These are phyloP conservation scores for Ryuthela nishihirai DNA, from an alignment of 2,888 invertebrate species.

Conservation along the genomic window DNA sequence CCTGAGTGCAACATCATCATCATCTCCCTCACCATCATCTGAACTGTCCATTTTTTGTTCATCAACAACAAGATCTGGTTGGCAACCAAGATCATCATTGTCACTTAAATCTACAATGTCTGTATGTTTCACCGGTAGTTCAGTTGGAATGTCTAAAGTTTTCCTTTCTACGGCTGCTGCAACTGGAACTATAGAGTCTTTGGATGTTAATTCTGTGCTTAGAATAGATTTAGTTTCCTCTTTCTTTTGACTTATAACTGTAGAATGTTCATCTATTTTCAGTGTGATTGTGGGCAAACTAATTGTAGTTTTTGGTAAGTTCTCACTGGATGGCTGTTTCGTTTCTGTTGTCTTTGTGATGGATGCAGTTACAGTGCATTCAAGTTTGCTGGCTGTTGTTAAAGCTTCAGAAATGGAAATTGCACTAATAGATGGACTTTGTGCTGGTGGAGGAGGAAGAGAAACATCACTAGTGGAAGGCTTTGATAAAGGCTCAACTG, in stretches of 20 bases:
- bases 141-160: not conserved
- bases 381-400: too few species aligned
- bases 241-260: not conserved
- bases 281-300: too few species aligned
- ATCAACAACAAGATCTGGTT: conserved; percentile 29
- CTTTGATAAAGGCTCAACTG: too few species aligned
- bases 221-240: not conserved
- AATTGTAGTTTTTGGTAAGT: too few species aligned
- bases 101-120: conserved; percentile 31
- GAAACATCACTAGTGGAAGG: too few species aligned
- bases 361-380: too few species aligned
- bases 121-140: conserved; percentile 20
- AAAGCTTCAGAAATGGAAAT: too few species aligned
- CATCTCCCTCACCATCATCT: conserved; percentile 13
- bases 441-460: too few species aligned
- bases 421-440: too few species aligned
- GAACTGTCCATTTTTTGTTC: conserved; percentile 33
- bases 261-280: not conserved
- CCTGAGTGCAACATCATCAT: conserved; percentile 8
- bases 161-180: conserved; percentile 1
- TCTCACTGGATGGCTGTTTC: too few species aligned
- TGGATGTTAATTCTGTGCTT: not conserved
- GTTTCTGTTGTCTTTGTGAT: too few species aligned
- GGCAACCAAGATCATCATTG: conserved; percentile 30
- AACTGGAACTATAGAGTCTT: not conserved